Percentiles rank a stretch among this genome's conserved stretches.
phyloP scores from a whole-genome alignment of 2,797 vertebrate species.

The Enoplosus armatus region DNA sequence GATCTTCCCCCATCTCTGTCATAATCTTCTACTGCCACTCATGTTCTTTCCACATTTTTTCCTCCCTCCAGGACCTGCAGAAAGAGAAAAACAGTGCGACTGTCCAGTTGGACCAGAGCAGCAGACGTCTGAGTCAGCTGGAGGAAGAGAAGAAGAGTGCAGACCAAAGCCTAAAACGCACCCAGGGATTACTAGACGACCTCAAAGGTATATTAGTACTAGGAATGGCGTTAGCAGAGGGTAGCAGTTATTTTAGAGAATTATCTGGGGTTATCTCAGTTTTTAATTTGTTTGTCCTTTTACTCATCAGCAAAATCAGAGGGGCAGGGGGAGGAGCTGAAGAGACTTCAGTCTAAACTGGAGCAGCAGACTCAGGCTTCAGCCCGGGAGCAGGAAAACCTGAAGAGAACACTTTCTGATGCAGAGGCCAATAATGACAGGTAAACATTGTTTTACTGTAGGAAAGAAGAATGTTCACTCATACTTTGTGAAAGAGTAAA shows the following conservation, averaged over 20 bases:
- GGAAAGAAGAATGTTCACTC: background rate
- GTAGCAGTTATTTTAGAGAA: background rate
- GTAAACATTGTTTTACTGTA: constrained; percentile 42
- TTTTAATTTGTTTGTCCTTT: constrained; percentile 7
- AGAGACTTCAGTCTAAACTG: constrained; percentile 86
- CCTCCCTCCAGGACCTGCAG: constrained; percentile 86
- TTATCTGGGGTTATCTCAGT: background rate
- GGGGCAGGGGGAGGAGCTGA: constrained; percentile 84
- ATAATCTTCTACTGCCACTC: background rate
- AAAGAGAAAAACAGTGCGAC: constrained; percentile 83
- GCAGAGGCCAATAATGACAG: constrained; percentile 86
- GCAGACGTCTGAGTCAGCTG: constrained; percentile 81
- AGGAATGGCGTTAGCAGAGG: background rate
- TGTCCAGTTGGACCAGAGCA: constrained; percentile 87
- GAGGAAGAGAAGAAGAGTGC: constrained; percentile 87
- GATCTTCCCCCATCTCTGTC: background rate
- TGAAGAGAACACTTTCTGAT: constrained; percentile 85
- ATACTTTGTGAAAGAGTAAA: background rate
- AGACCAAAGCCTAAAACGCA: constrained; percentile 86
- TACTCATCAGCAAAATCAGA: constrained; percentile 85
- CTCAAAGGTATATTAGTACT: constrained; percentile 84
- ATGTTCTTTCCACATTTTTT: background rate
- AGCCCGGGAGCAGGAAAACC: constrained; percentile 79
- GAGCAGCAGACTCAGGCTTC: constrained; percentile 83
- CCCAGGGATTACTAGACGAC: constrained; percentile 87